Base-by-base conservation (phyloP, 2,888 invertebrate species). In the Orthosia gracilis region DNA sequence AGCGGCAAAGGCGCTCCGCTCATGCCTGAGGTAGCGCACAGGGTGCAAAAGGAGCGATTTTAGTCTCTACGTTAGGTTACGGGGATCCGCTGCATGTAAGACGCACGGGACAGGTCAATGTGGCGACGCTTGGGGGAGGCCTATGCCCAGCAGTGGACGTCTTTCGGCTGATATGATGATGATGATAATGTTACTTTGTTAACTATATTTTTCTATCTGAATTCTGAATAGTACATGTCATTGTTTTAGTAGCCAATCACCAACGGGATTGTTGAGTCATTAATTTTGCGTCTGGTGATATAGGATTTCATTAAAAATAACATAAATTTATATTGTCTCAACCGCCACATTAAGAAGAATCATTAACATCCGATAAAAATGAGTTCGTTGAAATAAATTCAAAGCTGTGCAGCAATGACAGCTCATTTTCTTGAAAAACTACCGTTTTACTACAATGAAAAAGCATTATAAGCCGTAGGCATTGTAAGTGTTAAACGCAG, bases 1-100 rank as follows among this genome's bases (percentile, higher is more conserved):
- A 87, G 85, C 83, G 85, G 87, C 87, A 82, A 87, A 91, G 88
- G 84, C 83, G 86, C 76, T 87, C 78, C 80, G 64, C 47, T 73
- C 85, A 47, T 76, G 76, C 73, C 47, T 81, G 52, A 68, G 54
- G 82, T 49, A 59, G 59, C 21, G 0, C 31, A 47, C 63, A 69
- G 7, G 0, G 45, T 82, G 26, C 45, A 45, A 5, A 17, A 50
- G 15, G 1, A 70, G 84, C 80, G 82, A 58, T 69, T 69, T 31
- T n/a, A n/a, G n/a, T n/a, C n/a, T n/a, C n/a, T n/a, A n/a, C n/a
- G n/a, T n/a, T n/a, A 26, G 26, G 26, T 26, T 26, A 3, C 26
- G 26, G 3, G 26, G 26, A 26, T 26, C 26, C 26, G 26, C 3
- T 26, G 26, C 3, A 26, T 26, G 26, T 3, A 3, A 26, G 3